A percentile compares a stretch with the other conserved stretches of the same genome.
Conservation (phyloP, 2,113 vertebrate genomes). For the Rhombomys opimus region DNA sequence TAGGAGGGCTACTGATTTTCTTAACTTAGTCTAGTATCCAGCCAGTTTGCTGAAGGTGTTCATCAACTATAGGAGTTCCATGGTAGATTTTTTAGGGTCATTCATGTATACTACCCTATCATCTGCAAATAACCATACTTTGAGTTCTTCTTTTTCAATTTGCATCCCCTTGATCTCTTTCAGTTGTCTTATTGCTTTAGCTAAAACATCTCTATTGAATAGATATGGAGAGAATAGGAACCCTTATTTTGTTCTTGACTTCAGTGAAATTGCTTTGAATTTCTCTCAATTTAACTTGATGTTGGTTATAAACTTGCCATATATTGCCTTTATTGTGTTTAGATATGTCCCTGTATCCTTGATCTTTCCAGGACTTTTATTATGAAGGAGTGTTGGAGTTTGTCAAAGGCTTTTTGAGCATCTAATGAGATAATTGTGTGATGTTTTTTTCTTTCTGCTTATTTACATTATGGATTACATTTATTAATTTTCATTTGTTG, state of each 20-base stretch:
- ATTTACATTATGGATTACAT: neutral
- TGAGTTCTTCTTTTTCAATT: neutral
- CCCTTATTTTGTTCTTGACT: neutral
- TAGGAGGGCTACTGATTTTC: neutral
- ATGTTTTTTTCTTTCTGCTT: neutral
- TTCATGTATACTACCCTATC: neutral
- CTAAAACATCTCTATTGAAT: neutral
- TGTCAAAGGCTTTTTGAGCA: neutral
- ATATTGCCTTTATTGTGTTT: neutral
- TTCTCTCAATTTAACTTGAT: neutral
- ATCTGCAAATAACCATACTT: neutral
- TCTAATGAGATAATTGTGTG: neutral
- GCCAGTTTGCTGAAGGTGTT: neutral
- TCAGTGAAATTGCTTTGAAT: neutral
- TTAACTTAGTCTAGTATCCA: neutral
- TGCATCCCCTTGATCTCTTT: neutral
- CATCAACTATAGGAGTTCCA: neutral
- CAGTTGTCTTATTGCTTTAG: neutral
- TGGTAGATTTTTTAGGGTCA: neutral
- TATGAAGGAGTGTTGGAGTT: neutral
- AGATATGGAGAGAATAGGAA: neutral
- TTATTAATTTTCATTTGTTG: neutral
- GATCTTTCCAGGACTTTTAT: neutral
- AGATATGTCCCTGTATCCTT: neutral
- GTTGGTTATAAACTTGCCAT: neutral